Evolutionary conservation across 2,113 vertebrate species (phyloP).

Genomic region (Pavo muticus): DNA sequence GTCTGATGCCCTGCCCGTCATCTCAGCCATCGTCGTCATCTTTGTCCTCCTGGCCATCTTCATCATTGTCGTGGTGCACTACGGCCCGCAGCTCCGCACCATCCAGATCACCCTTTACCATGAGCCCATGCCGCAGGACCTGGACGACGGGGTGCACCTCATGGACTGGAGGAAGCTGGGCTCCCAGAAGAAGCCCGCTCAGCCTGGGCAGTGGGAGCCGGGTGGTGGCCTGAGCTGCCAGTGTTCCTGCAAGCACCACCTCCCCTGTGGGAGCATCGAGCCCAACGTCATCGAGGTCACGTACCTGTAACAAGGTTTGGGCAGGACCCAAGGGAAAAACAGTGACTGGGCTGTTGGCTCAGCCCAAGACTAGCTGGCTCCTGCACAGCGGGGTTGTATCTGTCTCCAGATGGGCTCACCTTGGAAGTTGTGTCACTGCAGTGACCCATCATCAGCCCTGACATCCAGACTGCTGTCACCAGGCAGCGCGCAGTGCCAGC

Average conservation of each 20-base stretch:
- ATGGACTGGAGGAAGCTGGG: constrained; percentile 60
- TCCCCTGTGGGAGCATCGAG: not conserved
- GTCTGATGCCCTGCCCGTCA: constrained; percentile 60
- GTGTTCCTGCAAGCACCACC: constrained; percentile 24
- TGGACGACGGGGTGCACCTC: constrained; percentile 61
- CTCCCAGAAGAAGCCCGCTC: not conserved
- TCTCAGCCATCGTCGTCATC: constrained; percentile 36
- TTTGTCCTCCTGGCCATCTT: constrained; percentile 78
- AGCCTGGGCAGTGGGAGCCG: not conserved
- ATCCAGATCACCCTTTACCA: constrained; percentile 58
- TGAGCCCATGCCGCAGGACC: constrained; percentile 45
- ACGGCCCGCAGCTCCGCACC: constrained; percentile 66
- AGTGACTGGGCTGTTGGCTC: not conserved
- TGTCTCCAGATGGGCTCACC: not conserved
- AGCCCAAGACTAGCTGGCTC: rapidly evolving
- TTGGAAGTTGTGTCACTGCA: not conserved
- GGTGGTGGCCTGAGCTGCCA: not conserved
- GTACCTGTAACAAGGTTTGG: constrained; percentile 52
- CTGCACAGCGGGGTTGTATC: rapidly evolving
- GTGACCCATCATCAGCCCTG: not conserved
- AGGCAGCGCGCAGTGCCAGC: not conserved
- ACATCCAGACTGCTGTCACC: not conserved
- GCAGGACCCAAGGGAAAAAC: not conserved
- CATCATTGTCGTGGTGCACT: constrained; percentile 73
- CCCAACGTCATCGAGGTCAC: constrained; percentile 73